Evolutionary conservation across 1,140 invertebrate species (phyloP), one percentile per base, ranked within the genome.

Genomic region (Drosophila varians): DNA sequence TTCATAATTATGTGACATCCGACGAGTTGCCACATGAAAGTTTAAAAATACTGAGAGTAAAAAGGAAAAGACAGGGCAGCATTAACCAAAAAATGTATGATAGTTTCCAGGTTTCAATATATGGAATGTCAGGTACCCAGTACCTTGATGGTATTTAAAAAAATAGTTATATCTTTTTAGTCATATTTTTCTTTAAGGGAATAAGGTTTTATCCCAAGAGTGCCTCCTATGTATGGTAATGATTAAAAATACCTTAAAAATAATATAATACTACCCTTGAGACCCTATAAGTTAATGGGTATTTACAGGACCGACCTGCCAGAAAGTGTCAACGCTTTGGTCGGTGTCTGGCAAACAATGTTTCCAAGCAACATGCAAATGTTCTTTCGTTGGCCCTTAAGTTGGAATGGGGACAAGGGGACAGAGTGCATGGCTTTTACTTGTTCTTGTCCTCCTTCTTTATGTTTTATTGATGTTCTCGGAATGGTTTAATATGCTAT

Each of bases 1-100:
- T 55, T 82, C 83, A 83, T 87, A 88, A 87, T 87, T 87, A 87
- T 87, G 77, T 82, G 83, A 77, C 77, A 77, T 87, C 74, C 57
- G 62, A 68, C 61, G 70, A 54, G 70, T 57, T 64, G 68, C 71
- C 54, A 26, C 51, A 69, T 79, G 61, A 71, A 73, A 70, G 62
- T 77, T 79, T 76, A 65, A 86, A 86, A 79, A 62, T 73, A 45
- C 57, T 26, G 16, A 28, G 34, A 28, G 55, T 9, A 60, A 45
- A 42, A 26, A 40, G 48, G 43, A 51, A 34, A 40, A 64, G 52
- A 54, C 38, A 12, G 11, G 42, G 23, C 34, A 45, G 45, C 18
- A 34, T 16, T 14, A 16, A 16, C 34, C 25, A 49, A 16, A 40
- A n/a, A 51, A 49, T 9, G 16, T 14, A 28, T 5, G 1, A 9